Conservation (phyloP, 2,797 vertebrate genomes). For the Urocyon cinereoargenteus region DNA sequence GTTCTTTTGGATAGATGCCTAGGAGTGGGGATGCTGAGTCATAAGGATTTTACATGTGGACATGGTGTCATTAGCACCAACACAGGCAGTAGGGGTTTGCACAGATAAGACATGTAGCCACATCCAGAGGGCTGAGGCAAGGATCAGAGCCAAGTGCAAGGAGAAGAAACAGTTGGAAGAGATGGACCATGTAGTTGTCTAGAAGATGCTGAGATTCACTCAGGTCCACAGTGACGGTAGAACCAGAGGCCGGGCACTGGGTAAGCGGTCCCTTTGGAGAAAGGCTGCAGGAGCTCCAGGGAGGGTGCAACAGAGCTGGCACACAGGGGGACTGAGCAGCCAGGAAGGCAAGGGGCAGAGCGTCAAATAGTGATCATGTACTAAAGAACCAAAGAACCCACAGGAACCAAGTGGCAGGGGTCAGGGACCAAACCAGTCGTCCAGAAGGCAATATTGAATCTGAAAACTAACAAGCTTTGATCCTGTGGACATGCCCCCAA, state of each 20-base stretch:
- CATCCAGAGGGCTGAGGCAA: neutral
- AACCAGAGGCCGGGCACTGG: neutral
- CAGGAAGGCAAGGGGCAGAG: neutral
- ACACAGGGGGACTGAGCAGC: neutral
- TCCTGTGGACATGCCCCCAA: neutral
- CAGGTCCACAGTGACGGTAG: neutral
- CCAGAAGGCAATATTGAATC: neutral
- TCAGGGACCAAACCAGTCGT: neutral
- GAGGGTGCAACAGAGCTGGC: neutral
- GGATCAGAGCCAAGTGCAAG: slow-evolving; percentile 11
- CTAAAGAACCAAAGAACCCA: neutral
- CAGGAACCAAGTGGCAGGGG: neutral
- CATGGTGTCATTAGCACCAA: neutral
- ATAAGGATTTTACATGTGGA: neutral
- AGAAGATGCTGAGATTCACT: neutral
- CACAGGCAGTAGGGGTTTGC: neutral
- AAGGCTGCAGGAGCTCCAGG: neutral
- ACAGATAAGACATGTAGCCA: neutral
- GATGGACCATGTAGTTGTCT: neutral
- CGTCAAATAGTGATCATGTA: neutral
- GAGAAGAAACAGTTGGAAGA: slow-evolving; percentile 41
- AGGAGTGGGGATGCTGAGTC: neutral
- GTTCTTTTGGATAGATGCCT: slow-evolving; percentile 32
- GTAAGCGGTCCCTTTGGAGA: neutral
- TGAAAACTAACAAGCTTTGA: neutral